Percentiles rank a stretch among this genome's conserved stretches.
Evolutionary conservation across 2,888 invertebrate species (phyloP).

Genomic region (Andrena camellia): DNA sequence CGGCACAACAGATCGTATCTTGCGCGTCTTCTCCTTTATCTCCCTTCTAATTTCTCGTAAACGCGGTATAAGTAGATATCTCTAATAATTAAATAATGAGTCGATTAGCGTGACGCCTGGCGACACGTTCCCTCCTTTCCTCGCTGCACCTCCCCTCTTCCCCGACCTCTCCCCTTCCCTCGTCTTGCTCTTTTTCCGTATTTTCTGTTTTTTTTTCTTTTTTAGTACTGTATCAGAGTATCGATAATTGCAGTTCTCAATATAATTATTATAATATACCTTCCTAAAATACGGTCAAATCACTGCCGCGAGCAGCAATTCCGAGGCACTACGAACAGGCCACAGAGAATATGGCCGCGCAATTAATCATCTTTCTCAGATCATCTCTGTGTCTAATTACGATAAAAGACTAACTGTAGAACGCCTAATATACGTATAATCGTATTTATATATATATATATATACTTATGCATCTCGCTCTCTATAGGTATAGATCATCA

Average conservation of each 20-base stretch:
- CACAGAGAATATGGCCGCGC: slow-evolving; percentile 84
- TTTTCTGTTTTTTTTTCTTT: slow-evolving; percentile 16
- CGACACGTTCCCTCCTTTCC: slow-evolving; percentile 72
- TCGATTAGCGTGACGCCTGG: slow-evolving; percentile 80
- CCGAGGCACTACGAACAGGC: slow-evolving; percentile 85
- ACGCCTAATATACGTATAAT: slow-evolving; percentile 76
- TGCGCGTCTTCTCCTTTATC: slow-evolving; percentile 33
- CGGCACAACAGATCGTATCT: slow-evolving; percentile 62
- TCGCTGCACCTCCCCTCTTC: slow-evolving; percentile 23
- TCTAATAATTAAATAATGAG: slow-evolving; percentile 81
- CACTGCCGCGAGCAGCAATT: slow-evolving; percentile 85
- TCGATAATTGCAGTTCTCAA: slow-evolving; percentile 82
- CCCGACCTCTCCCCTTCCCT: slow-evolving; percentile 26
- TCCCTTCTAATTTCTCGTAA: slow-evolving; percentile 50
- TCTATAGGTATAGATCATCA: slow-evolving; percentile 80
- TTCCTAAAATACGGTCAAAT: slow-evolving; percentile 85
- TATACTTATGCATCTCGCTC: slow-evolving; percentile 78
- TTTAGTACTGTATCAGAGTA: slow-evolving; percentile 80
- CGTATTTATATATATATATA: slow-evolving; percentile 63
- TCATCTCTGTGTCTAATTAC: slow-evolving; percentile 80
- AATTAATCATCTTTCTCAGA: slow-evolving; percentile 82
- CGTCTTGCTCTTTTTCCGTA: background rate
- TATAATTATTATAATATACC: slow-evolving; percentile 82
- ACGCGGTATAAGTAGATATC: slow-evolving; percentile 73
- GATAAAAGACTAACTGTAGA: slow-evolving; percentile 77